Conservation (phyloP, 2,113 vertebrate genomes). For the Chaenogobius annularis region DNA sequence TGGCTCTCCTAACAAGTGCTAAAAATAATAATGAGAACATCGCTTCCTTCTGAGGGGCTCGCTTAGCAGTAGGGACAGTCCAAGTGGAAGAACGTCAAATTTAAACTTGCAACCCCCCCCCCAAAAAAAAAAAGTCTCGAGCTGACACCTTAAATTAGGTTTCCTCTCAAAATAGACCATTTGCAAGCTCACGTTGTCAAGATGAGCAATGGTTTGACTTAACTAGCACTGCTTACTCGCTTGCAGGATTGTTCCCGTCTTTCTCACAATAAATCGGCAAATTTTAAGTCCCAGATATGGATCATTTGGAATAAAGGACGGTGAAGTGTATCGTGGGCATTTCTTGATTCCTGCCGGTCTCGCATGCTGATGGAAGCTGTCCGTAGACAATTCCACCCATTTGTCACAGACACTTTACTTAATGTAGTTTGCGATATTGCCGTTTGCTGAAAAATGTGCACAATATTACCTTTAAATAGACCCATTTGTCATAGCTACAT, state of each 20-base stretch:
- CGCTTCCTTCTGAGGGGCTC: slow-evolving; percentile 48
- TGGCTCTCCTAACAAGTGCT: slow-evolving; percentile 64
- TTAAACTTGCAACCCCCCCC: slow-evolving; percentile 8
- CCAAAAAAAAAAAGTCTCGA: background rate
- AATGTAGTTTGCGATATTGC: background rate
- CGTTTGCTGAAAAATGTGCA: background rate
- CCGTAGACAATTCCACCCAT: background rate
- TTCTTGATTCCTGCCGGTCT: slow-evolving; percentile 13
- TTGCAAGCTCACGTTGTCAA: slow-evolving; percentile 1
- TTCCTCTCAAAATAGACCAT: background rate
- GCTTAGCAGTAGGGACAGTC: background rate
- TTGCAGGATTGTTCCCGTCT: slow-evolving; percentile 1
- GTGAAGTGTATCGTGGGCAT: background rate
- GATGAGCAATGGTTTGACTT: slow-evolving; percentile 11
- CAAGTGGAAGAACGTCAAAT: slow-evolving; percentile 19
- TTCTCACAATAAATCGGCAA: background rate
- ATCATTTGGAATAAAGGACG: background rate
- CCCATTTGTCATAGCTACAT: background rate
- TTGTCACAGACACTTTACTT: background rate
- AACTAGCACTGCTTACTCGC: background rate
- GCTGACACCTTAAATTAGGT: slow-evolving; percentile 9
- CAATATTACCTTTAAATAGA: no score
- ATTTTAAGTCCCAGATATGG: background rate
- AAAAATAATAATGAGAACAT: slow-evolving; percentile 75
- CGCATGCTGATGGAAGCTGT: background rate